phyloP scores from a whole-genome alignment of 2,888 invertebrate species.

The Clunio marinus region DNA sequence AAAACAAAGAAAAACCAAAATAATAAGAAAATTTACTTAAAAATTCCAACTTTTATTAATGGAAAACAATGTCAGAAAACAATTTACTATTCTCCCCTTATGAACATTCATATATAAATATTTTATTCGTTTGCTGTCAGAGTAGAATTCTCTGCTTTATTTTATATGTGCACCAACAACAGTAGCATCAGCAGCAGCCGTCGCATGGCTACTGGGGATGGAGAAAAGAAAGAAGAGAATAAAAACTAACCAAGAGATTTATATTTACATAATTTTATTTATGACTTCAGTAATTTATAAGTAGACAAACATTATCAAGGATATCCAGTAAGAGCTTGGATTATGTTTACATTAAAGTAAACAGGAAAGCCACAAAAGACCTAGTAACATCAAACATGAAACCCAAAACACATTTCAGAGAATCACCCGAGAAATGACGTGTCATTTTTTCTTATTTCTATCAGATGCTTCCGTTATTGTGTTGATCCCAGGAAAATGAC shows the following conservation, averaged over 20 bases:
- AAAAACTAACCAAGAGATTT: conserved; percentile 29
- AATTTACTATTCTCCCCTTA: too few species aligned
- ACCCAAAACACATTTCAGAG: background rate
- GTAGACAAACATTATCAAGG: conserved; percentile 27
- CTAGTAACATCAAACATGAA: background rate
- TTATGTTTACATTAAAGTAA: conserved; percentile 6
- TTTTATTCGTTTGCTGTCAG: too few species aligned
- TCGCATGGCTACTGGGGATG: too few species aligned
- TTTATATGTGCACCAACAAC: too few species aligned
- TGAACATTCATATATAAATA: too few species aligned
- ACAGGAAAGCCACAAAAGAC: background rate
- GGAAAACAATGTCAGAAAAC: too few species aligned
- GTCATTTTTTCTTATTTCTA: conserved; percentile 3
- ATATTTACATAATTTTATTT: conserved; percentile 28
- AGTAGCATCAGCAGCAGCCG: too few species aligned
- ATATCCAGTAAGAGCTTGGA: conserved; percentile 1
- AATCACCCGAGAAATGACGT: background rate
- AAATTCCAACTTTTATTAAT: too few species aligned
- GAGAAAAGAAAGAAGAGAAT: too few species aligned
- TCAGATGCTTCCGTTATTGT: background rate
- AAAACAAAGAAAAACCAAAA: too few species aligned
- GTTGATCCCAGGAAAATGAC: conserved; percentile 6
- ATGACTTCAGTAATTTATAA: conserved; percentile 21
- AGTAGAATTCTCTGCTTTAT: too few species aligned
- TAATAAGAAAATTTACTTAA: too few species aligned